Conservation (phyloP, 2,797 vertebrate species). For the Sebastes steindachneri region DNA sequence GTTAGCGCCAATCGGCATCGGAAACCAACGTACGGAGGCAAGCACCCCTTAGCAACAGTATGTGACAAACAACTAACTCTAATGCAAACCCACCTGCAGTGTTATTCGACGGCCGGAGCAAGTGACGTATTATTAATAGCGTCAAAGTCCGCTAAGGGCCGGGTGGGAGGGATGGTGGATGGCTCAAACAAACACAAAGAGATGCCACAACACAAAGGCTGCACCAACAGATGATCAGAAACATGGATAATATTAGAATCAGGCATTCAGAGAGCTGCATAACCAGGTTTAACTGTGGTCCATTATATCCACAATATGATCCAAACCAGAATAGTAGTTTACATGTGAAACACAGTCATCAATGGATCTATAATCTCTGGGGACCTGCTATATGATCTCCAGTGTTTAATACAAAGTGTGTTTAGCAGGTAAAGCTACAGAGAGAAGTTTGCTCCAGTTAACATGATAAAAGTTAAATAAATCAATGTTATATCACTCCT, state of each 20-base stretch:
- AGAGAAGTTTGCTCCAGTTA: neutral
- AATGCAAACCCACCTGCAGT: too few relatives aligned
- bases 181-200: too few relatives aligned
- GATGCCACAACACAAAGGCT: too few relatives aligned
- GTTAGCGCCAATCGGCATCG: neutral
- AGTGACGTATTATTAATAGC: too few relatives aligned
- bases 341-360: neutral
- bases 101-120: too few relatives aligned
- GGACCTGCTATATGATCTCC: neutral
- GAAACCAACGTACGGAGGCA: too few relatives aligned
- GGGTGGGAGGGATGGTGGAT: too few relatives aligned
- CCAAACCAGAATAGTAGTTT: neutral
- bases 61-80: too few relatives aligned
- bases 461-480: neutral
- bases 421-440: neutral
- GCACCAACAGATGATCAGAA: neutral
- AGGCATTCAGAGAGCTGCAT: neutral
- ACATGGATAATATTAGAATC: neutral
- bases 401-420: too few relatives aligned
- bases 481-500: neutral
- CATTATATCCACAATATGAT: neutral
- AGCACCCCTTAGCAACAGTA: too few relatives aligned
- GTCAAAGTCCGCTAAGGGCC: too few relatives aligned
- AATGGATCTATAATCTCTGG: neutral
- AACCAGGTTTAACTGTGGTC: neutral